phyloP scores from a whole-genome alignment of 35 echinoderm and acorn worm genomes.

The Apostichopus californicus region DNA sequence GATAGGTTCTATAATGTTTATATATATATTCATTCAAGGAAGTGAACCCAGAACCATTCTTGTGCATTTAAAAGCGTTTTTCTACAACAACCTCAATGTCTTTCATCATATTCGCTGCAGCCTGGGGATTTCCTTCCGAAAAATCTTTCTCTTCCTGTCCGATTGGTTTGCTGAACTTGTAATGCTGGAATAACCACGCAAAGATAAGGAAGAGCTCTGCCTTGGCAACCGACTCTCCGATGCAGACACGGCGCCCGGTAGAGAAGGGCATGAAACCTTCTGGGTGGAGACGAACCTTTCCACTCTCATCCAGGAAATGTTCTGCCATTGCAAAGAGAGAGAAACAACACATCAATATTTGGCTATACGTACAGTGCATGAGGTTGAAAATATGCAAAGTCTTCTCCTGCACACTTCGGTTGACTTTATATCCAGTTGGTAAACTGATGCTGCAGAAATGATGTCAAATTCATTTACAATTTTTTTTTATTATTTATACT shows the following conservation, averaged over 20 bases:
- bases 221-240: constrained; percentile 68
- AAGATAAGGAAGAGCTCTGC: constrained; percentile 57
- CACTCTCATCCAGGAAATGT: constrained; percentile 70
- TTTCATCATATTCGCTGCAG: not conserved
- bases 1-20: too few species aligned
- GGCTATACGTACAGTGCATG: too few species aligned
- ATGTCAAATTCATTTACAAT: not conserved
- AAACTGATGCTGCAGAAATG: not conserved
- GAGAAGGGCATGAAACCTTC: constrained; percentile 71
- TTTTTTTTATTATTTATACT: too few species aligned
- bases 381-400: not conserved
- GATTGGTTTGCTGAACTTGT: constrained; percentile 21
- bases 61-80: not conserved
- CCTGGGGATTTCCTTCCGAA: not conserved
- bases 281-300: constrained; percentile 27
- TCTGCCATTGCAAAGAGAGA: constrained; percentile 14
- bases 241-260: constrained; percentile 65
- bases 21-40: too few species aligned
- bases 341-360: too few species aligned
- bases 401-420: not conserved
- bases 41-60: too few species aligned
- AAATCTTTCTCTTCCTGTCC: not conserved
- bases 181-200: constrained; percentile 63
- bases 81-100: not conserved
- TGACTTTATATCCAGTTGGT: not conserved